Conservation (phyloP, 2,113 vertebrate species). For the Coryphaenoides rupestris region DNA sequence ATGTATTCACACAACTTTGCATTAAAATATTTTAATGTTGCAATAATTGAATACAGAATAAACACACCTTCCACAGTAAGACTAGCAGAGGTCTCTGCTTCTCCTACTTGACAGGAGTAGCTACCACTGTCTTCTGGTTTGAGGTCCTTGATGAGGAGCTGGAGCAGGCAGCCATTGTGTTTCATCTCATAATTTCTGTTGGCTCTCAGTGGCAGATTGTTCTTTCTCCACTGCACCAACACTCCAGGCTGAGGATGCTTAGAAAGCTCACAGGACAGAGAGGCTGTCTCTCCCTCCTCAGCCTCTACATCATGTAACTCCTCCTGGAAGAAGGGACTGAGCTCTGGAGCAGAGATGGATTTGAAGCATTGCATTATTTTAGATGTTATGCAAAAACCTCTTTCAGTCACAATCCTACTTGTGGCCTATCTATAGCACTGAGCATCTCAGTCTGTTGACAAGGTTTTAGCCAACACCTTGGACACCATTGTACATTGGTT, state of each 20-base stretch:
- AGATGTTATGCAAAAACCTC: neutral
- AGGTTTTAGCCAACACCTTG: no score
- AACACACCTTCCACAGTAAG: slow-evolving; percentile 70
- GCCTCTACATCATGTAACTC: slow-evolving; percentile 67
- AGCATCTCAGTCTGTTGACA: no score
- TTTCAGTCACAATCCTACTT: no score
- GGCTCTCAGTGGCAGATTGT: slow-evolving; percentile 40
- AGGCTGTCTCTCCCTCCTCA: slow-evolving; percentile 62
- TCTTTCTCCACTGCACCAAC: slow-evolving; percentile 43
- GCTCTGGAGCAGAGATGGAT: slow-evolving; percentile 20
- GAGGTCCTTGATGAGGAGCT: slow-evolving; percentile 65
- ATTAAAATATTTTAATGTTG: slow-evolving; percentile 8
- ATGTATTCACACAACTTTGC: no score
- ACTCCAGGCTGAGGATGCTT: slow-evolving; percentile 18
- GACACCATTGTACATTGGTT: no score
- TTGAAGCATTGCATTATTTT: neutral
- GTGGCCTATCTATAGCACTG: no score
- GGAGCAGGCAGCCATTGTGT: slow-evolving; percentile 46
- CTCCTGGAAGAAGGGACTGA: slow-evolving; percentile 53
- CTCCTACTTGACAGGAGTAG: slow-evolving; percentile 63
- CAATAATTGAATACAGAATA: no score
- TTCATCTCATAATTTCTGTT: slow-evolving; percentile 73
- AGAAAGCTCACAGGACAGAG: slow-evolving; percentile 69
- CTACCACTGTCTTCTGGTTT: slow-evolving; percentile 70
- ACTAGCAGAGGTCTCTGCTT: slow-evolving; percentile 59